Evolutionary conservation across 64 coral and sea anemone species (phyloP).

Genomic region (Porites australiensis): DNA sequence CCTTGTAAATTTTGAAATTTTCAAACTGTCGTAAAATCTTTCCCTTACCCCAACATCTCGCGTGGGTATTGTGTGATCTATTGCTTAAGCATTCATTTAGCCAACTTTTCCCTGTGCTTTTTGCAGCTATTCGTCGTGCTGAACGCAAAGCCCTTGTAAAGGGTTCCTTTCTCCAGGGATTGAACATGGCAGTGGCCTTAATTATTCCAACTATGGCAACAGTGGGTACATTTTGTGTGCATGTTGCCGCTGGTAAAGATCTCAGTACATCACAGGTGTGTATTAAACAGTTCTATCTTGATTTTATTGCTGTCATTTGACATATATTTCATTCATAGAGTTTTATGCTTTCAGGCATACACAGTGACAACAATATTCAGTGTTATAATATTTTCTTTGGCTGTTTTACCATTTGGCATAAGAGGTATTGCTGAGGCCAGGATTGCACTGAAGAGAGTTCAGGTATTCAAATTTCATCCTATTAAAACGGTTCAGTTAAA

Average conservation of each 20-base stretch:
- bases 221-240: constrained; percentile 83
- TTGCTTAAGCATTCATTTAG: background rate
- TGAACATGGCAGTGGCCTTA: constrained; percentile 82
- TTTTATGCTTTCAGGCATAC: constrained; percentile 65
- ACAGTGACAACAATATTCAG: constrained; percentile 86
- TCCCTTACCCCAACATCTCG: too few relatives aligned
- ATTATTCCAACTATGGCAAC: constrained; percentile 83
- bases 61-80: too few relatives aligned
- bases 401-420: constrained; percentile 84
- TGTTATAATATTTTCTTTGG: constrained; percentile 77
- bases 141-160: constrained; percentile 74
- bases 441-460: constrained; percentile 76
- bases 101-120: background rate
- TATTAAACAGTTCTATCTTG: background rate
- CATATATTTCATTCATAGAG: background rate
- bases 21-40: too few relatives aligned
- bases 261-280: constrained; percentile 79
- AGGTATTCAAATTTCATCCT: constrained; percentile 29
- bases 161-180: constrained; percentile 65
- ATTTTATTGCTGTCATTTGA: too few relatives aligned
- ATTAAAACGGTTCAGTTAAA: too few relatives aligned
- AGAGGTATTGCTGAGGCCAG: constrained; percentile 74
- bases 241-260: constrained; percentile 76
- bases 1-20: too few relatives aligned
- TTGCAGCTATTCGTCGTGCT: background rate